Evolutionary conservation across 2,113 vertebrate genomes (phyloP), one percentile per base, ranked within the genome.

Genomic region (Xyrauchen texanus): DNA sequence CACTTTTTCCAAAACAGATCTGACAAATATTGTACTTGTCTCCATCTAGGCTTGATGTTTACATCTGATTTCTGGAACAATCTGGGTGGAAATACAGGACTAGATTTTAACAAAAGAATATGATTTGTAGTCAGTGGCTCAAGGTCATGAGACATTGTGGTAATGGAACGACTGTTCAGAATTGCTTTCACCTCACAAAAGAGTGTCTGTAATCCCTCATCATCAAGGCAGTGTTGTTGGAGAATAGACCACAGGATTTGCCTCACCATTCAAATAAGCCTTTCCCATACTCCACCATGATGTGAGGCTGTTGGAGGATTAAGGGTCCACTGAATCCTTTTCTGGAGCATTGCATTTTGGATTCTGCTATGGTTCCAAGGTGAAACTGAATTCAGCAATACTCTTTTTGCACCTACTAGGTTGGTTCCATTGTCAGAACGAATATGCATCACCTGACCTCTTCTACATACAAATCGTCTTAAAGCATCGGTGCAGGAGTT

Each of bases 61-160:
- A 77, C 7, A 8, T 81, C 46, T 11, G 62, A 57, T 11, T 65
- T 67, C 4, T 42, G 7, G 67, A 81, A 79, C 1, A 76, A 6
- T 66, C 73, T 66, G 49, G 42, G 66, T 11, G 60, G 77, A 3
- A 80, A n/a, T 13, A 8, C 7, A 11, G 76, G 68, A 5, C 58
- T 55, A 46, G 10, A 34, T 42, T 61, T 70, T 10, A 78, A 8
- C 10, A 68, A 13, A 4, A 76, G 62, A 11, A 84, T 42, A 21
- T 81, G 75, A 34, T 81, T 81, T 3, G 68, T 68, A 7, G 82
- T 74, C 4, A 81, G 58, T 7, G 62, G 49, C 12, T 81, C 74
- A 7, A 81, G 51, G 45, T 81, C 82, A 8, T 68, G 62, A 21
- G 74, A 9, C 52, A 53, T 4, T 10, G 52, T 53, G 10, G 52